Evolutionary conservation across 2,797 vertebrate species (phyloP), one percentile per base, ranked within the genome.

Genomic region (Sebastiscus tertius): DNA sequence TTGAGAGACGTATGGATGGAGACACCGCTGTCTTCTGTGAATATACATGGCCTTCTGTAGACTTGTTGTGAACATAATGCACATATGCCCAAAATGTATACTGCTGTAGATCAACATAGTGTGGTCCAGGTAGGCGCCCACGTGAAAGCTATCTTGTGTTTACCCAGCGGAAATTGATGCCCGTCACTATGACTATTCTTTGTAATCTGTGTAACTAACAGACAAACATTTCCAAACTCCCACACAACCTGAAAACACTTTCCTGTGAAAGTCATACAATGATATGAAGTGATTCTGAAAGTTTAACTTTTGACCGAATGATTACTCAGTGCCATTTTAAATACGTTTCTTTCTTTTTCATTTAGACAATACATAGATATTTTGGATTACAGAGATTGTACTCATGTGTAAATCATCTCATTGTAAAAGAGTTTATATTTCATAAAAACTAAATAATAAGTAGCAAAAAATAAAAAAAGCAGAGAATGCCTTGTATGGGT

Each of bases 91-190:
- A 80, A 72, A 65, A 42, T 20, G 4, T 13, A 11, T 12, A 12
- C 5, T 29, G 14, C 24, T 34, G 34, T 11, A 39, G 16, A 49
- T 27, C 2, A 31, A 36, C 24, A 49, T 18, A 8, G 9, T 39
- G 20, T 5, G 29, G 20, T 60, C n/a, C 58, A 18, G 12, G 33
- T 82, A 46, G 42, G 66, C 4, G 65, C 54, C 34, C 72, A 59
- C 1, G 1, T 12, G 4, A 49, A 27, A 36, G 29, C 22, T 6
- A 20, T n/a, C 24, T 31, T 75, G 4, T 65, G 27, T 85, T 86
- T 39, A 72, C 42, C 6, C 29, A 62, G 8, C 27, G 63, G 73
- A 83, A 91, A 76, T 13, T 59, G 27, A 62, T 20, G 2, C 14
- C 14, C 54, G 11, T 58, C 52, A 70, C 26, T 63, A 31, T 66